These are phyloP conservation scores for Epirrhoe tristata DNA, from an alignment of 2,888 invertebrate species.

Conservation along the genomic window DNA sequence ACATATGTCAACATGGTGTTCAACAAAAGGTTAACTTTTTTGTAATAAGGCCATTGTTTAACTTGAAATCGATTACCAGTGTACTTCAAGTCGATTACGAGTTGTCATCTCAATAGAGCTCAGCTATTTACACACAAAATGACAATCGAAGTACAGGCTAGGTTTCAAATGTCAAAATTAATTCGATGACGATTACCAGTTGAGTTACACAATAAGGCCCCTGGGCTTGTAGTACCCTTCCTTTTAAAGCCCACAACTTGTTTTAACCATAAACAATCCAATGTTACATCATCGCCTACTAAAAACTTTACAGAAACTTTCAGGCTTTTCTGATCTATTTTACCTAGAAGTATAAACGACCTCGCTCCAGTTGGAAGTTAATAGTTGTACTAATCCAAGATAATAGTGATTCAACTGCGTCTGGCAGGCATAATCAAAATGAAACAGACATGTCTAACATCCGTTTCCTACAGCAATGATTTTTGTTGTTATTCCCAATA, in stretches of 20 bases:
- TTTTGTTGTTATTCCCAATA: conserved; percentile 63
- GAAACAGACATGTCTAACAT: conserved; percentile 56
- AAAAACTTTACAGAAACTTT: background rate
- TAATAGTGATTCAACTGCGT: conserved; percentile 41
- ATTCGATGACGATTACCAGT: no score
- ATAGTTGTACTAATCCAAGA: conserved; percentile 31
- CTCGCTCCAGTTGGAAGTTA: conserved; percentile 31
- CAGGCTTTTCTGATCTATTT: background rate
- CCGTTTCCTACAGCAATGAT: conserved; percentile 72
- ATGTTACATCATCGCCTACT: background rate
- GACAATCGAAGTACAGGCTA: no score
- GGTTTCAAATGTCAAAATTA: no score
- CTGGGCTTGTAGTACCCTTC: no score
- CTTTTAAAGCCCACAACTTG: background rate
- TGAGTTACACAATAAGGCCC: no score
- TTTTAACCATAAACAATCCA: background rate
- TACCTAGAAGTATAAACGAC: conserved; percentile 12
- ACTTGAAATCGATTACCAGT: no score
- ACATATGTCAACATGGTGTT: no score
- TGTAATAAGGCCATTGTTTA: no score
- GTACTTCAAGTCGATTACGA: no score
- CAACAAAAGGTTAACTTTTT: no score
- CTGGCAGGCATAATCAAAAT: conserved; percentile 36
- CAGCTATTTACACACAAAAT: no score
- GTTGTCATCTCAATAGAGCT: no score